These are phyloP conservation scores for Prenolepis imparis DNA, from an alignment of 2,888 invertebrate genomes.

Conservation along the genomic window DNA sequence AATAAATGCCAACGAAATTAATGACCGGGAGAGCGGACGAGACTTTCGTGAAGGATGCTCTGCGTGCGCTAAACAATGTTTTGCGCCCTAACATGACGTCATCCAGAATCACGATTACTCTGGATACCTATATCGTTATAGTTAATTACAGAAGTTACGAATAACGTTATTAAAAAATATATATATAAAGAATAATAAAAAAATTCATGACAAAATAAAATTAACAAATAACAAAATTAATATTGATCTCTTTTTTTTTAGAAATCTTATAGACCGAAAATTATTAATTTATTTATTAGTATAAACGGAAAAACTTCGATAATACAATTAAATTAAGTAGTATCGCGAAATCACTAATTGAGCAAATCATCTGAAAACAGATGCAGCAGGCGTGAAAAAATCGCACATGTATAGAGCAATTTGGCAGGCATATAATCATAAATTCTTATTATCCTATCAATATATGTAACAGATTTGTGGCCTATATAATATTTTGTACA, in stretches of 20 bases:
- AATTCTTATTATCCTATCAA: too few relatives aligned
- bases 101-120: not conserved
- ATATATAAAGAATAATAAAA: not conserved
- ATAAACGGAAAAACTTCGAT: not conserved
- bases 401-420: too few relatives aligned
- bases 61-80: conserved; percentile 50
- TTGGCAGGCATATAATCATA: too few relatives aligned
- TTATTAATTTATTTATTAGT: not conserved
- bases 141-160: not conserved
- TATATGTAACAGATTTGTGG: too few relatives aligned
- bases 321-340: not conserved
- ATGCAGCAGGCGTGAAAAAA: too few relatives aligned
- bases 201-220: not conserved
- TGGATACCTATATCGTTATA: not conserved
- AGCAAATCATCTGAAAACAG: too few relatives aligned
- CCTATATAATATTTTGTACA: too few relatives aligned
- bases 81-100: conserved; percentile 13
- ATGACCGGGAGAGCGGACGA: conserved; percentile 29
- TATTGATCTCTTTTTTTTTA: not conserved
- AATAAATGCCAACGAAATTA: conserved; percentile 62
- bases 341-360: too few relatives aligned
- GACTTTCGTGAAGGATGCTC: conserved; percentile 29
- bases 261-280: not conserved
- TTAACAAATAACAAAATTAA: not conserved
- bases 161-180: not conserved